Base-by-base conservation (phyloP, 2,888 invertebrate genomes). In the Nasonovia ribisnigri region DNA sequence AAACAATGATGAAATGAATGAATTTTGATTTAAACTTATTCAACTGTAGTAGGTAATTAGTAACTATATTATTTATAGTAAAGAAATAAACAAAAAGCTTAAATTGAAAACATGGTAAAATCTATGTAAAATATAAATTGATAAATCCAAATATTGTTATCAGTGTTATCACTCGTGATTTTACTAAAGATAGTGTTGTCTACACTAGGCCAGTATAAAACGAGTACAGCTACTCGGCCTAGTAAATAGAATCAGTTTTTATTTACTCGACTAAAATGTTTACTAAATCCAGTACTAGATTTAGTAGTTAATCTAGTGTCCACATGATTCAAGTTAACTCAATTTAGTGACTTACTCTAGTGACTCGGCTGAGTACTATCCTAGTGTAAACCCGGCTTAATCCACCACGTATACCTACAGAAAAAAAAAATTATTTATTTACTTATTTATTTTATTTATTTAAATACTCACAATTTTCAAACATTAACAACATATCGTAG, bases 41-140 rank as follows among this genome's bases (percentile, higher is more conserved):
- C 16, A 84, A 84, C 42, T 84, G 84, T 84, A 84, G 84, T 84
- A 2, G 84, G 84, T 84, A 84, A 84, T 2, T 84, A 84, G 84
- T 84, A 84, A 84, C 36, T 84, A 84, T 84, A 84, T 57, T 57
- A 57, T 24, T 57, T 57, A 57, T 57, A 24, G 84, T 84, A 84
- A 84, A 84, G 84, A 84, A 84, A n/a, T 43, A 84, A 84, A 84
- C 84, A 84, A 84, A 84, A 84, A 84, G 84, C 24, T 60, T 84
- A 84, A 84, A 42, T 42, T 84, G 84, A 84, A 60, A 60, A 60
- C 60, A 60, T 60, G 60, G 60, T 60, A 60, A 60, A 60, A 29
- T 60, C 29, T 60, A 60, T 29, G 29, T 60, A 29, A 29, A n/a
- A n/a, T n/a, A 60, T 60, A 60, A 60, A n/a, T n/a, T n/a, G n/a